phyloP scores from a whole-genome alignment of 1,140 invertebrate genomes.

The Pachypsylla venusta region DNA sequence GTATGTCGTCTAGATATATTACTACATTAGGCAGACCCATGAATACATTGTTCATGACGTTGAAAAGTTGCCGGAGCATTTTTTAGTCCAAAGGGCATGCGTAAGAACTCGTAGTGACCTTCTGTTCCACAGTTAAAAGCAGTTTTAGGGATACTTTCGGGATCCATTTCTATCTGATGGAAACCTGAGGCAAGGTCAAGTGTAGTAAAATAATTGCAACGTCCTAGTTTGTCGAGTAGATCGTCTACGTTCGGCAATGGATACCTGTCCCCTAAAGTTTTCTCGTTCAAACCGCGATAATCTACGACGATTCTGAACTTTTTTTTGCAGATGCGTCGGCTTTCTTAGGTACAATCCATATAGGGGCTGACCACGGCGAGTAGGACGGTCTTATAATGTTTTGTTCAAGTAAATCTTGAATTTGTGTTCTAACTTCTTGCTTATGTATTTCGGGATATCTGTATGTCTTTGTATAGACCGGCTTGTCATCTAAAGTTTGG shows the following conservation, averaged over 20 bases:
- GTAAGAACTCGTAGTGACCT: slow-evolving; percentile 28
- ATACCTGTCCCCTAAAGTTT: slow-evolving; percentile 30
- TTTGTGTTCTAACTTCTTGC: background rate
- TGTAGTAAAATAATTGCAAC: slow-evolving; percentile 30
- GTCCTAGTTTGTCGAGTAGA: slow-evolving; percentile 30
- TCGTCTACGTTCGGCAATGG: slow-evolving; percentile 38
- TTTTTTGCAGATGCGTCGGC: slow-evolving; percentile 20
- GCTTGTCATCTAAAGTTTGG: background rate
- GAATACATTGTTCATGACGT: slow-evolving; percentile 15
- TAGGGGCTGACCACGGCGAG: background rate
- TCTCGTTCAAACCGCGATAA: slow-evolving; percentile 28
- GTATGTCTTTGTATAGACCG: too few species aligned
- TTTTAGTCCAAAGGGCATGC: slow-evolving; percentile 32
- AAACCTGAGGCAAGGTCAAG: slow-evolving; percentile 36
- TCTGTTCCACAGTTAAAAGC: slow-evolving; percentile 29
- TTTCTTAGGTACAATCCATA: slow-evolving; percentile 21
- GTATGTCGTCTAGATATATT: slow-evolving; percentile 16
- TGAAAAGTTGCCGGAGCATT: slow-evolving; percentile 34
- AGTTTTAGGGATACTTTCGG: slow-evolving; percentile 31
- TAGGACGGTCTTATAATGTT: background rate
- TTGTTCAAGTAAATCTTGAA: background rate
- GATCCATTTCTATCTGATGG: slow-evolving; percentile 33
- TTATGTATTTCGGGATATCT: background rate
- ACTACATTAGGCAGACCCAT: background rate
- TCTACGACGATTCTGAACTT: slow-evolving; percentile 30